Percentiles rank a stretch among this genome's conserved stretches.
Evolutionary conservation across 2,888 invertebrate genomes (phyloP).

Genomic region (Lysandra bellargus): DNA sequence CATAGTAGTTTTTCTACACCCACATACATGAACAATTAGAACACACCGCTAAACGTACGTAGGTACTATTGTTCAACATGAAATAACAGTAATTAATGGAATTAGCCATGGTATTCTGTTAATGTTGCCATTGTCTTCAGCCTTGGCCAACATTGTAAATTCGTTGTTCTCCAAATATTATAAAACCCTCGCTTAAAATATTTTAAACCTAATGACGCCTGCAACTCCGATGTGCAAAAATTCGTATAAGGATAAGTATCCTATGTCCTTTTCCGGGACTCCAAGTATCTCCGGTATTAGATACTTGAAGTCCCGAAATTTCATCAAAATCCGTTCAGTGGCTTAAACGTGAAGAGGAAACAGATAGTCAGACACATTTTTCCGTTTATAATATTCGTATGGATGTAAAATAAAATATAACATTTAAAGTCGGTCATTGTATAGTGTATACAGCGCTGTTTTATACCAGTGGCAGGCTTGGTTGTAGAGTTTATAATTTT

Average conservation of each 20-base stretch:
- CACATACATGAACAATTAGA: conserved; percentile 5
- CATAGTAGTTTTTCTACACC: neutral
- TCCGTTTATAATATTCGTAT: no score
- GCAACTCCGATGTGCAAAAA: no score
- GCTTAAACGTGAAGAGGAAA: no score
- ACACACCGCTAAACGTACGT: neutral
- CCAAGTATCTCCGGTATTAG: no score
- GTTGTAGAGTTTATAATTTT: neutral
- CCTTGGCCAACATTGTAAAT: conserved; percentile 27
- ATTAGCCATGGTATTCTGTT: conserved; percentile 27
- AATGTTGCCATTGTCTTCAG: conserved; percentile 31
- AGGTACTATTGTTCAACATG: conserved; percentile 23
- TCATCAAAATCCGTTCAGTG: no score
- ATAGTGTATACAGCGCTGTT: neutral
- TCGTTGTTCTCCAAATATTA: neutral
- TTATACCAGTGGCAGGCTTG: neutral
- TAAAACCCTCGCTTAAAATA: neutral
- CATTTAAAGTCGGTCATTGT: neutral
- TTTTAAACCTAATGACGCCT: neutral
- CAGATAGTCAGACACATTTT: no score
- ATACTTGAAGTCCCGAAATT: no score
- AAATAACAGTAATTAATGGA: conserved; percentile 23
- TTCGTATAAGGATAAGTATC: no score
- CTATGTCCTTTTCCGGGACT: no score
- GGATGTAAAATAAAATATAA: neutral